Base-by-base conservation (phyloP, 2,113 vertebrate species). In the Cepphus grylle region DNA sequence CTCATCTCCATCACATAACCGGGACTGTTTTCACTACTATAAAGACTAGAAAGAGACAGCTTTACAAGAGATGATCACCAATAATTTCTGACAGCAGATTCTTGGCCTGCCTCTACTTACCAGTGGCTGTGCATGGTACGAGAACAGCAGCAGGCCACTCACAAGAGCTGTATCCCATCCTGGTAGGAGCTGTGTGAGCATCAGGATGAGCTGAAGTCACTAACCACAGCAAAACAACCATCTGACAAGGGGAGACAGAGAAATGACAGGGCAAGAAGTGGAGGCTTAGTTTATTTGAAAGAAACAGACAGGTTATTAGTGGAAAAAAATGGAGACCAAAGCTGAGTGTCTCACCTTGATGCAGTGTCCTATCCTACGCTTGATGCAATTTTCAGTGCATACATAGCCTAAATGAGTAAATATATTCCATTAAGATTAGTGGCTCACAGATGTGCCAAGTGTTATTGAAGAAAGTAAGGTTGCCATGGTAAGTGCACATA, bases 401-500 rank as follows among this genome's bases (percentile, higher is more conserved):
- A 91, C 58, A 20, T 61, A 71, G 83, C 63, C 73, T 85, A 94
- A 85, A 91, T 71, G 84, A 95, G 38, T 73, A 88, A 88, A 85
- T 67, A 61, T 86, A 93, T 91, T 88, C 74, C 65, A 81, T 90
- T 93, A 95, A 93, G 70, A 62, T 78, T 85, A 81, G 88, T 49
- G 59, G 42, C 30, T 85, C 19, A 3, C 70, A 72, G 70, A 78
- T 81, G 52, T 88, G 76, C 65, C 74, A 77, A 69, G 76, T 58
- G 38, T 81, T 89, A 88, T 11, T 63, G 53, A 91, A 88, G 76
- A 81, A 94, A 95, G 70, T 77, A 72, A 69, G 70, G 84, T 91
- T 94, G 80, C 80, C 88, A 93, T 93, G 94, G 94, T 40, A 91
- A 93, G 59, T 22, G 43, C 91, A 91, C 88, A 91, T n/a, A 72